phyloP scores from a whole-genome alignment of 2,113 vertebrate genomes.

The Jacana jacana region DNA sequence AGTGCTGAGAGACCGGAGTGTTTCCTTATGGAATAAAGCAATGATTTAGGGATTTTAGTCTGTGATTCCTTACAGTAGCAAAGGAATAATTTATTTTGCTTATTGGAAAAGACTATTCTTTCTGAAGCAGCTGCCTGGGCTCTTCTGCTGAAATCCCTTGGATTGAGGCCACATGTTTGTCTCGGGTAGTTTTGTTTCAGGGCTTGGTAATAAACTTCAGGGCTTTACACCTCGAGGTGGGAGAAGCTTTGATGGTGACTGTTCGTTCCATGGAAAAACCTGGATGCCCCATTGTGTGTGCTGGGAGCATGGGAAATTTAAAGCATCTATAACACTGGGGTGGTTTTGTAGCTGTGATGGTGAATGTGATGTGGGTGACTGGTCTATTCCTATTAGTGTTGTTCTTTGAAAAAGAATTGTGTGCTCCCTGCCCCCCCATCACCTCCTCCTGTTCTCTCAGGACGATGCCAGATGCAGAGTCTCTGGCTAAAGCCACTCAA shows the following conservation, averaged over 20 bases:
- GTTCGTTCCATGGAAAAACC: background rate
- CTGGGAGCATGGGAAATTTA: background rate
- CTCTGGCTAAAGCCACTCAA: background rate
- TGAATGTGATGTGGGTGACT: background rate
- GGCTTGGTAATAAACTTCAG: background rate
- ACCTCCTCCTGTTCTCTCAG: background rate
- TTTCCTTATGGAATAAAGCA: background rate
- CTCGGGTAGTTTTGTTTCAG: background rate
- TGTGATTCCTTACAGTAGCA: background rate
- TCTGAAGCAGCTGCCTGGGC: background rate
- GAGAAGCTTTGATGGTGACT: background rate
- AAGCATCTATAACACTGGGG: background rate
- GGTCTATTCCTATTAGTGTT: background rate
- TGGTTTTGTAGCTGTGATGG: background rate
- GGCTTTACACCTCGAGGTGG: slow-evolving; percentile 5
- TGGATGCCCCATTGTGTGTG: background rate
- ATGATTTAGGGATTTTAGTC: background rate
- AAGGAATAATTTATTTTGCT: background rate
- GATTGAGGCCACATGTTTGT: background rate
- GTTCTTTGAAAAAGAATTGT: background rate
- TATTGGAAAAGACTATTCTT: background rate
- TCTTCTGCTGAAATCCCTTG: background rate
- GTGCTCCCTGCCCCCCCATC: rapidly evolving
- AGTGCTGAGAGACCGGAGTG: background rate
- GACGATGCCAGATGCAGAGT: background rate